Evolutionary conservation across 2,113 vertebrate genomes (phyloP).

Genomic region (Dicaeum eximium): DNA sequence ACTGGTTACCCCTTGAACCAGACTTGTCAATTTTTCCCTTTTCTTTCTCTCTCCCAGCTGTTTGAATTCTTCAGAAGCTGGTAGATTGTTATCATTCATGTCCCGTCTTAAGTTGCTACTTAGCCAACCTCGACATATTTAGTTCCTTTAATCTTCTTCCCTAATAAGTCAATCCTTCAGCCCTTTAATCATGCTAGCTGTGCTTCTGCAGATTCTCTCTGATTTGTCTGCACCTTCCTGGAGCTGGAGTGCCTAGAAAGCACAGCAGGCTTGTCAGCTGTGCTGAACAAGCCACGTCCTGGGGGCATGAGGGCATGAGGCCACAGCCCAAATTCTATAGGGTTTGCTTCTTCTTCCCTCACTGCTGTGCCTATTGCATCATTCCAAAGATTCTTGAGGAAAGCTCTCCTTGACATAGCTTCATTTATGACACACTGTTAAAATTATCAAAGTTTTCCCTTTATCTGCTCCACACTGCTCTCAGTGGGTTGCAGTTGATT

Average conservation of each 20-base stretch:
- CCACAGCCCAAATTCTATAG: neutral
- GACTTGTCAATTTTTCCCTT: neutral
- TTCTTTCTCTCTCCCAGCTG: neutral
- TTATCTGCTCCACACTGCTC: neutral
- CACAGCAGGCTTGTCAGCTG: neutral
- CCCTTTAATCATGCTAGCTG: constrained; percentile 62
- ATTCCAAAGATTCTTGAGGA: neutral
- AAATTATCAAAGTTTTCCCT: neutral
- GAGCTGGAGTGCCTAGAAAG: neutral
- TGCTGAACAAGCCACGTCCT: neutral
- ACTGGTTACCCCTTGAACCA: neutral
- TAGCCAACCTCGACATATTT: constrained; percentile 57
- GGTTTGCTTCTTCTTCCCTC: neutral
- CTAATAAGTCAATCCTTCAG: constrained; percentile 45
- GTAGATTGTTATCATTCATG: constrained; percentile 64
- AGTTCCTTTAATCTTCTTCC: constrained; percentile 68
- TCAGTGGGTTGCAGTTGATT: neutral
- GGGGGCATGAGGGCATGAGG: neutral
- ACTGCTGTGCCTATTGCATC: neutral
- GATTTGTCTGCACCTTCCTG: constrained; percentile 42
- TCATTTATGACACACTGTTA: neutral
- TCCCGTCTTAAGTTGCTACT: constrained; percentile 57
- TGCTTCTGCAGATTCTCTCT: constrained; percentile 40
- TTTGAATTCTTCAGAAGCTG: constrained; percentile 44
- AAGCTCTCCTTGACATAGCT: neutral